Percentiles rank a stretch among this genome's conserved stretches.
Evolutionary conservation across 2,888 invertebrate genomes (phyloP).

Genomic region (Asteroscopus sphinx): DNA sequence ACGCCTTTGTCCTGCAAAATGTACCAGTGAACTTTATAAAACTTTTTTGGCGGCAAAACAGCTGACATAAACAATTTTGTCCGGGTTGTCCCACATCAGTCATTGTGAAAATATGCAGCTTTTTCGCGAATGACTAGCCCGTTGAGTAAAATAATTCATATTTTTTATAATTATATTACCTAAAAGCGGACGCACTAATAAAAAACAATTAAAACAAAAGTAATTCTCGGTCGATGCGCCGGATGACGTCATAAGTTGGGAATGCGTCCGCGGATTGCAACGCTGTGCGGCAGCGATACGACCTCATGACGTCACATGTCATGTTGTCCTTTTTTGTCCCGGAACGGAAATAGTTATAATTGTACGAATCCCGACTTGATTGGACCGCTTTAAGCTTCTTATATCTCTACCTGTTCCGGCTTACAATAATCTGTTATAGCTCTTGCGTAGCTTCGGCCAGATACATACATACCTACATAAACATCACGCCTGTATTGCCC

Average conservation of each 20-base stretch:
- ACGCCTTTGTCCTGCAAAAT: too few relatives aligned
- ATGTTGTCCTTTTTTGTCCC: constrained; percentile 34
- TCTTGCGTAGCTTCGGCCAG: constrained; percentile 2
- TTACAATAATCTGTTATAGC: constrained; percentile 27
- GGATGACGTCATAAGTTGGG: constrained; percentile 52
- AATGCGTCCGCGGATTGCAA: constrained; percentile 58
- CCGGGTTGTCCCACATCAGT: not conserved
- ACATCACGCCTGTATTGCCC: too few relatives aligned
- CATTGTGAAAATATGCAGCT: not conserved
- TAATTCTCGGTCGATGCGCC: constrained; percentile 55
- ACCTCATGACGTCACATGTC: constrained; percentile 61
- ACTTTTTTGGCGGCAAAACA: not conserved
- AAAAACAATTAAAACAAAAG: constrained; percentile 60
- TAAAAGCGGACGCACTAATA: constrained; percentile 42
- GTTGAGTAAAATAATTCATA: constrained; percentile 7
- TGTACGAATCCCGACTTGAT: constrained; percentile 42
- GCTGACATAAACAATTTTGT: not conserved
- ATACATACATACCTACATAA: too few relatives aligned
- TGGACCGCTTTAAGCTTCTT: constrained; percentile 26
- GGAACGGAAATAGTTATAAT: constrained; percentile 55
- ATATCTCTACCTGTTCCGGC: constrained; percentile 25
- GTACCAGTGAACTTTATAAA: not conserved
- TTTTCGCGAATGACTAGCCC: constrained; percentile 3
- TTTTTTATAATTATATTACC: constrained; percentile 36
- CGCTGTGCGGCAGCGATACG: constrained; percentile 48